phyloP scores from a whole-genome alignment of 2,113 vertebrate species.

The Psephotus haematonotus region DNA sequence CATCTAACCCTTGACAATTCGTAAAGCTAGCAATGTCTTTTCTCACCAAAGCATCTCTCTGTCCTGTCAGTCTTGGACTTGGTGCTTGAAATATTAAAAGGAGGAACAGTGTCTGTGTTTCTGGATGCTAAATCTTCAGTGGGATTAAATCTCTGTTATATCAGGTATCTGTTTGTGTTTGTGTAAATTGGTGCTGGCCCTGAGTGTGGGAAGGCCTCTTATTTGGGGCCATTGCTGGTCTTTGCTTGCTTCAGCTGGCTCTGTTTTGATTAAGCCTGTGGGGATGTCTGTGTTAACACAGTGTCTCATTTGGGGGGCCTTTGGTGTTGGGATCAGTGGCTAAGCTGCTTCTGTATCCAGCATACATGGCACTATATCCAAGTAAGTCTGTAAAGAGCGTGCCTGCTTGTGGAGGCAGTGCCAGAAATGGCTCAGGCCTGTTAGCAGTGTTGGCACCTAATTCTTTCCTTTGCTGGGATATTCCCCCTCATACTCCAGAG shows the following conservation, averaged over 20 bases:
- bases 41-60: background rate
- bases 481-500: background rate
- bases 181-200: background rate
- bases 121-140: background rate
- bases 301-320: background rate
- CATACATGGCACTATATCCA: background rate
- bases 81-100: background rate
- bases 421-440: background rate
- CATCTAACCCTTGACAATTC: background rate
- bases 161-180: accelerated
- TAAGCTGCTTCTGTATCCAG: background rate
- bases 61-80: background rate
- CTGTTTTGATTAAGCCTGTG: background rate
- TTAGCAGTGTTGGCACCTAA: background rate
- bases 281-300: background rate
- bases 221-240: background rate
- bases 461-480: background rate
- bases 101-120: background rate
- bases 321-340: background rate
- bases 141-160: background rate
- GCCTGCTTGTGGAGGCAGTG: background rate
- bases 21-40: background rate
- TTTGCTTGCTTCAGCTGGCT: background rate
- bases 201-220: background rate
- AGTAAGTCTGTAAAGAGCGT: background rate